Evolutionary conservation across 2,113 vertebrate species (phyloP), one percentile per base, ranked within the genome.

Genomic region (Lutjanus erythropterus): DNA sequence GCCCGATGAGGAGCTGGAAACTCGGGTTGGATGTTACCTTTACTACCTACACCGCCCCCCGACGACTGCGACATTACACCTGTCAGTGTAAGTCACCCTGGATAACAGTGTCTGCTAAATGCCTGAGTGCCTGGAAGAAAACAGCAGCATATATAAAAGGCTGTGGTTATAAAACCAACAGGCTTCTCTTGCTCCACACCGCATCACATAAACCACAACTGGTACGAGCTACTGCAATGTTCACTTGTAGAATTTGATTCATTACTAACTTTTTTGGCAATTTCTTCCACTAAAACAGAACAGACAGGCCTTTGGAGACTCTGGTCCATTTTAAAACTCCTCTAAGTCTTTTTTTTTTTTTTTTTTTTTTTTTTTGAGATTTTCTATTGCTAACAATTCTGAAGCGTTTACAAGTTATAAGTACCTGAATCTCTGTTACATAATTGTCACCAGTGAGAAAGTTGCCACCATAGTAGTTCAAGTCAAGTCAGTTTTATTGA

Each of bases 41-140:
- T 6, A n/a, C 14, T n/a, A n/a, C n/a, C n/a, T n/a, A n/a, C 66
- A 31, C 16, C 47, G 12, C 1, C 18, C 58, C 23, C 25, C n/a
- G n/a, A n/a, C 19, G 50, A 6, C 19, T 37, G 27, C 23, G 18
- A 39, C 56, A 23, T 71, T 67, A 52, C 42, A 75, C 66, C 64
- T 65, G 64, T 64, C 78, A 78, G 49, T 2, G 21, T 21, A n/a
- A 9, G 6, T 47, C 19, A 21, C 6, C 46, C 18, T 21, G 44
- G 4, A 56, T 47, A 23, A n/a, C 49, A 16, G 12, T 31, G 71
- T 71, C 31, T 49, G 19, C 4, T 8, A 9, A 35, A 11, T 16
- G 41, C 27, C 73, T 35, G 4, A 35, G 33, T 35, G 37, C 9
- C 37, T n/a, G 18, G 27, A 7, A 37, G 29, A 56, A 71, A 39